Conservation (phyloP, 2,888 invertebrate species). For the Acholoe squamosa region DNA sequence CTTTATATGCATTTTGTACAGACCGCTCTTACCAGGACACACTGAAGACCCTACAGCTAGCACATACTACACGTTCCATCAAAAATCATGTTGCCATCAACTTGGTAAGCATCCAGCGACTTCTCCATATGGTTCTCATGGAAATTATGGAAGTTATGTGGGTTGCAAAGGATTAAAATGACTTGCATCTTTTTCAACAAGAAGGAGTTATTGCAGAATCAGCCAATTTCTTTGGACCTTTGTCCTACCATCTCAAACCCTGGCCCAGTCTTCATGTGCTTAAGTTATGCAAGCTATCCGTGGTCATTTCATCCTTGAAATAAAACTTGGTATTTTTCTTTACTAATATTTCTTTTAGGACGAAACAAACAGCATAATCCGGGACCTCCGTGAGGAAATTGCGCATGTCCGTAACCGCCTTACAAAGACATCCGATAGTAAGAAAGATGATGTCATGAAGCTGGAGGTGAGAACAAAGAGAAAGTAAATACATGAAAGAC, state of each 20-base stretch:
- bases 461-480: slow-evolving; percentile 76
- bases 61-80: slow-evolving; percentile 73
- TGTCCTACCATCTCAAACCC: no score
- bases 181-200: no score
- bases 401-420: slow-evolving; percentile 76
- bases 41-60: slow-evolving; percentile 74
- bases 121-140: no score
- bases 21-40: slow-evolving; percentile 76
- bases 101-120: slow-evolving; percentile 73
- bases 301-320: background rate
- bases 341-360: slow-evolving; percentile 67
- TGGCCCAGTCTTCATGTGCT: no score
- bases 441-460: slow-evolving; percentile 78
- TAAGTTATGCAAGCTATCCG: background rate
- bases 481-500: no score
- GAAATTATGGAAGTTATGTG: no score
- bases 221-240: no score
- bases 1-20: slow-evolving; percentile 59
- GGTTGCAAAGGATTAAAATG: no score
- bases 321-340: background rate
- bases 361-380: slow-evolving; percentile 78
- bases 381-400: slow-evolving; percentile 79
- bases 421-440: slow-evolving; percentile 75
- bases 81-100: slow-evolving; percentile 80
- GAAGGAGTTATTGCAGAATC: no score